Evolutionary conservation across 53 echinoderm and acorn worm species (phyloP).

Genomic region (Holothuria leucospilota): DNA sequence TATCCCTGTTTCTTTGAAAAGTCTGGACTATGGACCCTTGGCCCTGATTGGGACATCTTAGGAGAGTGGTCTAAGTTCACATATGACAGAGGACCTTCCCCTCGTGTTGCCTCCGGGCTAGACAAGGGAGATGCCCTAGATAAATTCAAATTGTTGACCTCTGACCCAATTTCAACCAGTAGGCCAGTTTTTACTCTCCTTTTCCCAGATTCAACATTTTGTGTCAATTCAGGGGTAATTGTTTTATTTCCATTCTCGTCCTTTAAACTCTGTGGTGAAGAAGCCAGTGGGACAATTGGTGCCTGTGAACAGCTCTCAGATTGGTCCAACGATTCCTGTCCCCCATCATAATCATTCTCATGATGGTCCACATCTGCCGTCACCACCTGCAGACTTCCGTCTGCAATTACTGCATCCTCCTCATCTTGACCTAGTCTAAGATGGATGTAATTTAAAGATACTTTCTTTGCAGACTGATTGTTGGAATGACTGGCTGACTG

Average conservation of each 20-base stretch:
- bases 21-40: conserved; percentile 13
- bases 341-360: not conserved
- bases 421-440: conserved; percentile 79
- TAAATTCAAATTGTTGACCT: conserved; percentile 26
- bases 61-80: conserved; percentile 30
- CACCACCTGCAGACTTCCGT: conserved; percentile 16
- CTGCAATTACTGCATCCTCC: conserved; percentile 58
- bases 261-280: not conserved
- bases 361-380: not conserved
- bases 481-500: too few relatives aligned
- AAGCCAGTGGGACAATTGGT: not conserved
- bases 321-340: not conserved
- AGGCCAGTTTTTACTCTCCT: conserved; percentile 41
- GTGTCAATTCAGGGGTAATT: not conserved
- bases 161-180: conserved; percentile 31
- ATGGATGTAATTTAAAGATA: conserved; percentile 79
- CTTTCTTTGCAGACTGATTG: too few relatives aligned
- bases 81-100: conserved; percentile 15
- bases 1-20: not conserved
- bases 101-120: conserved; percentile 6
- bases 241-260: conserved; percentile 67
- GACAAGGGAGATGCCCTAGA: not conserved
- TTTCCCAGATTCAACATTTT: conserved; percentile 27
- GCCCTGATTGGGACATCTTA: not conserved
- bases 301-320: not conserved